Conservation (phyloP, 2,888 invertebrate species). For the Leptopilina syphax region DNA sequence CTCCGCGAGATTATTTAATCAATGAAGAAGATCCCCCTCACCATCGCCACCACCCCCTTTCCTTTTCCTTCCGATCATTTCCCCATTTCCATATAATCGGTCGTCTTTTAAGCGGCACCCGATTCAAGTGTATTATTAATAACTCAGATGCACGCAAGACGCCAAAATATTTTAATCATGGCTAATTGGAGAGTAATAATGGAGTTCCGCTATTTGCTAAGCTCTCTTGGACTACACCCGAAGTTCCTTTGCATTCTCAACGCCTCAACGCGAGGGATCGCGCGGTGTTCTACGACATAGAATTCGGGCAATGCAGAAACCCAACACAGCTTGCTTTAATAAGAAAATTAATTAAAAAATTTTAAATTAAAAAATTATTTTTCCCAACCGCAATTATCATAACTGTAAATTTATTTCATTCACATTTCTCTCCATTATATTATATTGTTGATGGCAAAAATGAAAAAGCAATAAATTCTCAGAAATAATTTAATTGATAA, state of each 20-base stretch:
- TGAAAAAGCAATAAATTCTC: too few relatives aligned
- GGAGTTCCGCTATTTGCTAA: slow-evolving; percentile 71
- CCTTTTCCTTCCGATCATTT: slow-evolving; percentile 66
- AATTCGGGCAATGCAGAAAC: slow-evolving; percentile 31
- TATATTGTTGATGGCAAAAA: too few relatives aligned
- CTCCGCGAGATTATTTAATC: slow-evolving; percentile 72
- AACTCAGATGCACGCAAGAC: slow-evolving; percentile 75
- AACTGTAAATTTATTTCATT: too few relatives aligned
- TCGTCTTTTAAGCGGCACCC: slow-evolving; percentile 60
- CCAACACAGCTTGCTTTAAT: not conserved
- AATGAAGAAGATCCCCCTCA: slow-evolving; percentile 67
- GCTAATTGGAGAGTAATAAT: slow-evolving; percentile 77
- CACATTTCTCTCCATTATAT: too few relatives aligned
- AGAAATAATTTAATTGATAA: too few relatives aligned
- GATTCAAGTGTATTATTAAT: slow-evolving; percentile 73
- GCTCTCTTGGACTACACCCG: slow-evolving; percentile 57
- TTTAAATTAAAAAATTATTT: not conserved
- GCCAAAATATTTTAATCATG: slow-evolving; percentile 77
- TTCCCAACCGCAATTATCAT: too few relatives aligned
- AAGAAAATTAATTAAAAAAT: slow-evolving; percentile 10
- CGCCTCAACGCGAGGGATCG: slow-evolving; percentile 21
- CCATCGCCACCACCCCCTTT: slow-evolving; percentile 41
- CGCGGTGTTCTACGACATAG: slow-evolving; percentile 29
- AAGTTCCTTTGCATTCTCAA: slow-evolving; percentile 69
- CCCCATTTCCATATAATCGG: slow-evolving; percentile 74